Conservation (phyloP, 2,113 vertebrate genomes). For the Dascyllus trimaculatus region DNA sequence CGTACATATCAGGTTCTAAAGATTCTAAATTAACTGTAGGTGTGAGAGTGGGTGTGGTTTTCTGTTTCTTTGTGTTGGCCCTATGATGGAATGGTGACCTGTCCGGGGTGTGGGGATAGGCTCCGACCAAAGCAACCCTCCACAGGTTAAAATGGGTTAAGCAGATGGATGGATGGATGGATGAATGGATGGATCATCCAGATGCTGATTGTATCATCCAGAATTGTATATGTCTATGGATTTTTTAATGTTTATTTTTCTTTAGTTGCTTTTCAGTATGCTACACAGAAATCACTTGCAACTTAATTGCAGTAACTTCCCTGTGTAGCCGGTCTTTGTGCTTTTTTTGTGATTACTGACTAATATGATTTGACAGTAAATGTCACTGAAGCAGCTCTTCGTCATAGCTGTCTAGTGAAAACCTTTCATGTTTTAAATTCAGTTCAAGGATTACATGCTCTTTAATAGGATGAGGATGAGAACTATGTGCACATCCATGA, state of each 20-base stretch:
- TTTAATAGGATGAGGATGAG: constrained; percentile 71
- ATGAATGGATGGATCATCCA: no score
- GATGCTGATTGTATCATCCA: neutral
- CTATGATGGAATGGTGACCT: no score
- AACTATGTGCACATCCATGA: constrained; percentile 44
- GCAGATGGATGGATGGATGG: no score
- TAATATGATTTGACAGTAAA: constrained; percentile 73
- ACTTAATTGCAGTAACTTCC: constrained; percentile 18
- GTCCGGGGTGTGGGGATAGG: no score
- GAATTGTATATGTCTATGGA: neutral
- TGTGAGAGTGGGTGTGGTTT: no score
- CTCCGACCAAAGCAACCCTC: no score
- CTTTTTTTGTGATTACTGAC: constrained; percentile 52
- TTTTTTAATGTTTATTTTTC: neutral
- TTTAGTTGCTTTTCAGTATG: neutral
- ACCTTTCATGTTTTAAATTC: constrained; percentile 78
- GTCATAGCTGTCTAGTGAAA: constrained; percentile 38
- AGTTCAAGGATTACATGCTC: constrained; percentile 71
- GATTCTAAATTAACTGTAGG: no score
- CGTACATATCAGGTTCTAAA: no score
- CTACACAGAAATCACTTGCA: constrained; percentile 6
- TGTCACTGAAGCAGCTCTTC: constrained; percentile 56
- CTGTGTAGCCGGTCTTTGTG: constrained; percentile 20
- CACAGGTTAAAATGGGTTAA: no score
- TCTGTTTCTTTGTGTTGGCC: no score